Base-by-base conservation (phyloP, 2,797 vertebrate species). In the Cichlasoma orientale region DNA sequence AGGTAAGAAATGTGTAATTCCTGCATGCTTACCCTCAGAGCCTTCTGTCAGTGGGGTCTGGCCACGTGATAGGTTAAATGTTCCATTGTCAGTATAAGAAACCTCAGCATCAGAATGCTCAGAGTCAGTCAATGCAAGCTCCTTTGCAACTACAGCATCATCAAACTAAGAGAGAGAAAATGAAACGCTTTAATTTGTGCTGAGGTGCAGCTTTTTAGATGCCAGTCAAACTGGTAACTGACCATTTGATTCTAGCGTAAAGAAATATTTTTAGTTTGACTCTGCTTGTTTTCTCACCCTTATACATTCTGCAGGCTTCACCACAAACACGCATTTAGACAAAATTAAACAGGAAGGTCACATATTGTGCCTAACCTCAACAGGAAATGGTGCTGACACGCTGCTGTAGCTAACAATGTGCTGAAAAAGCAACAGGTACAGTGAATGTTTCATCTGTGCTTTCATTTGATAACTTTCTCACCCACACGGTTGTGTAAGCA, bases 1-100 rank as follows among this genome's bases (percentile, higher is more conserved):
- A 56, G 2, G 3, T 7, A 56, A 55, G 9, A 68, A n/a, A 77
- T 72, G 78, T 94, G 16, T 13, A 7, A 4, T 0, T 9, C 0
- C 1, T 33, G 21, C 4, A 23, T 2, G 31, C 75, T 73, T 63
- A 93, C 98, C 98, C 95, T 99, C 98, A 16, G 98, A 99, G 66
- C 98, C 98, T 88, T 99, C 98, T 1, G 98, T 99, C 76, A 99
- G 95, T 1, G 98, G 98, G 0, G 98, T 99, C 77, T 98, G 98
- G 44, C 98, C 98, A 31, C 98, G 95, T 0, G 98, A 99, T 19
- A 99, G 95, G 88, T 99, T 99, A 90, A 99, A 99, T 0, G 98
- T 98, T 18, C 97, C 98, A 0, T 98, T 99, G 54, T 99, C 98
- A 18, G 97, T 98, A 92, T 96, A 98, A 74, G 98, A 99, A 66